These are phyloP conservation scores for Diorhabda elongata DNA, from an alignment of 1,140 invertebrate genomes.

Conservation along the genomic window DNA sequence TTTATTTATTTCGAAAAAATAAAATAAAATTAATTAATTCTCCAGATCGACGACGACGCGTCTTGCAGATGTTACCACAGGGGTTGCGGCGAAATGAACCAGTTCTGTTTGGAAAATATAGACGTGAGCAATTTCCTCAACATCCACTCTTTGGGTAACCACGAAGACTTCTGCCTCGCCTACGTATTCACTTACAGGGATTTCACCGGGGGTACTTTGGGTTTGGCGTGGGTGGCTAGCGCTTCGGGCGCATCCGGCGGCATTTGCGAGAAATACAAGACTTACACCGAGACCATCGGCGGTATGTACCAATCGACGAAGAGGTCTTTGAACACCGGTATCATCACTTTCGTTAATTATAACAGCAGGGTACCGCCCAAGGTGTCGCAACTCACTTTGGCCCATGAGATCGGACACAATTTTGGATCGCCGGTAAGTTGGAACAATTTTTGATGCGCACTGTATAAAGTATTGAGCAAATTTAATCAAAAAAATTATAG, in stretches of 20 bases:
- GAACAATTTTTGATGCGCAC: neutral
- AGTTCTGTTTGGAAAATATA: conserved; percentile 96
- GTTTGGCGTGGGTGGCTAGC: conserved; percentile 97
- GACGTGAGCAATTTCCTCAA: conserved; percentile 99
- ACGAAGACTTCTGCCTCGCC: conserved; percentile 96
- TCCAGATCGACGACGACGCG: conserved; percentile 82
- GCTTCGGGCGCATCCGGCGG: conserved; percentile 94
- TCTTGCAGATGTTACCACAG: conserved; percentile 63
- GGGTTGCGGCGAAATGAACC: conserved; percentile 72
- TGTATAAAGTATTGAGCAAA: no score
- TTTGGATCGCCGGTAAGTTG: conserved; percentile 90
- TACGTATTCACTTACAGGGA: conserved; percentile 94
- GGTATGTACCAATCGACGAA: conserved; percentile 92
- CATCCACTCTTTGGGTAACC: conserved; percentile 93
- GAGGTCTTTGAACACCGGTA: conserved; percentile 95
- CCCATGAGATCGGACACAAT: conserved; percentile 99
- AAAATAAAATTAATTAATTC: conserved; percentile 10
- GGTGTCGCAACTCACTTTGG: conserved; percentile 95
- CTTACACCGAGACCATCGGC: conserved; percentile 90
- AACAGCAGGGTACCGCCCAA: conserved; percentile 93
- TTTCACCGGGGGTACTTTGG: conserved; percentile 51
- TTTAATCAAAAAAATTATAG: no score
- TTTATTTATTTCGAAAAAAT: neutral
- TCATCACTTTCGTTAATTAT: conserved; percentile 99
- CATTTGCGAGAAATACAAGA: conserved; percentile 97